Evolutionary conservation across 2,113 vertebrate species (phyloP).

Genomic region (Danio rerio): GRCz12tu NC_133186.1:25191501-25192000

Average conservation of each 20-base stretch:
- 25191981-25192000: neutral
- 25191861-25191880: neutral
- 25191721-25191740: constrained; percentile 22
- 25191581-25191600: constrained; percentile 24
- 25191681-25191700: constrained; percentile 42
- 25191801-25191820: neutral
- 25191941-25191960: constrained; percentile 7
- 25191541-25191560: constrained; percentile 20
- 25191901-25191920: constrained; percentile 8
- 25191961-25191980: neutral
- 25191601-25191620: constrained; percentile 39
- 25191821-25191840: neutral
- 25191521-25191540: neutral
- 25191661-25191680: constrained; percentile 18
- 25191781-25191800: constrained; percentile 14
- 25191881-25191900: neutral
- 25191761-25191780: neutral
- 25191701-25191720: constrained; percentile 34
- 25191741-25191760: neutral
- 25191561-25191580: constrained; percentile 33
- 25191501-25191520: neutral
- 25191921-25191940: constrained; percentile 1
- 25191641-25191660: constrained; percentile 32
- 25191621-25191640: constrained; percentile 42
- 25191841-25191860: neutral